Conservation (phyloP, 1,140 invertebrate species). For the Cotesia typhae region DNA sequence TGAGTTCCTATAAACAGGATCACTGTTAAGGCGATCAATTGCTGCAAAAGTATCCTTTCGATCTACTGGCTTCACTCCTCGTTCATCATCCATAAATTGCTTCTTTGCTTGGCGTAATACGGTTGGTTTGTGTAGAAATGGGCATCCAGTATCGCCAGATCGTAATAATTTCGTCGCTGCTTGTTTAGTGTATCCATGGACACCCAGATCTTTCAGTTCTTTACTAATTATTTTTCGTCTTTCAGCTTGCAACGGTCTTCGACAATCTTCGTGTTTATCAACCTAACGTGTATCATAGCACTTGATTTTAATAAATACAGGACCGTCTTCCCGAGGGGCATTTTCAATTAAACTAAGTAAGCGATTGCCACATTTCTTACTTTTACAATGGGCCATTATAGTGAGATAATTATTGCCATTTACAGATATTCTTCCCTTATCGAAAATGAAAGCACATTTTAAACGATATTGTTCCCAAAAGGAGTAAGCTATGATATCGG, state of each 20-base stretch:
- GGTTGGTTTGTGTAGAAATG: not conserved
- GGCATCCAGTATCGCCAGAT: not conserved
- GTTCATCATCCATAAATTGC: not conserved
- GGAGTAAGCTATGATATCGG: not conserved
- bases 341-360: not conserved
- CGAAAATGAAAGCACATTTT: constrained; percentile 3
- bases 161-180: not conserved
- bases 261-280: constrained; percentile 5
- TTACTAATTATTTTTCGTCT: not conserved
- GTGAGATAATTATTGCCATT: not conserved
- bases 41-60: not conserved
- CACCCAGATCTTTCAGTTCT: not conserved
- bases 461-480: constrained; percentile 16
- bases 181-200: constrained; percentile 7
- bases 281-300: not conserved
- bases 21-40: not conserved
- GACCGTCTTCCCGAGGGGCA: not conserved
- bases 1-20: not conserved
- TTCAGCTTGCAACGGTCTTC: not conserved
- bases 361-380: not conserved
- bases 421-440: not conserved
- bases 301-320: not conserved
- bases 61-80: not conserved
- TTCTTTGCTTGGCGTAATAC: constrained; percentile 7
- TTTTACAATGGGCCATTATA: not conserved